Percentiles rank a stretch among this genome's conserved stretches.
phyloP scores from a whole-genome alignment of 1,140 invertebrate species.

The Coelopa frigida region DNA sequence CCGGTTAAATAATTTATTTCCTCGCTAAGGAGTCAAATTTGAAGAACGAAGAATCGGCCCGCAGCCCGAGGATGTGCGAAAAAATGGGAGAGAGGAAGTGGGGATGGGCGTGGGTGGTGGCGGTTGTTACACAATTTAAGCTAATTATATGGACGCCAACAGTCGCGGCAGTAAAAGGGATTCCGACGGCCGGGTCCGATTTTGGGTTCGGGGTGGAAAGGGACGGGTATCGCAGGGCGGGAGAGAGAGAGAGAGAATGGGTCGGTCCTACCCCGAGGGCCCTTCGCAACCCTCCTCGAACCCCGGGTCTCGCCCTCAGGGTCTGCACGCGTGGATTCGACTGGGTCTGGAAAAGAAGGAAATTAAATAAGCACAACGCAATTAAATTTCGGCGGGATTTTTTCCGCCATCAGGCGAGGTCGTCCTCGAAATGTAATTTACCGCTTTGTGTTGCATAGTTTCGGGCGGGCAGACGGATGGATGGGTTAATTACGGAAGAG shows the following conservation, averaged over 20 bases:
- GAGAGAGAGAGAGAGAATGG: no score
- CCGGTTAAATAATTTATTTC: no score
- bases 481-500: slow-evolving; percentile 11
- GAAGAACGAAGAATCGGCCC: neutral
- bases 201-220: slow-evolving; percentile 1
- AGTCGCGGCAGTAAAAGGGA: slow-evolving; percentile 7
- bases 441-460: neutral
- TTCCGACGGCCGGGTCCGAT: neutral
- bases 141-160: slow-evolving; percentile 7
- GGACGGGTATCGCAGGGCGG: no score
- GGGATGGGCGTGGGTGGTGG: neutral
- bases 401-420: neutral
- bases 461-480: slow-evolving; percentile 1
- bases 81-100: no score
- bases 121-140: neutral
- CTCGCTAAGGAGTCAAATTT: neutral
- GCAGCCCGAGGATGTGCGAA: no score
- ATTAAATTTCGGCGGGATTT: slow-evolving; percentile 9
- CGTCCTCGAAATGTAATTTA: neutral
- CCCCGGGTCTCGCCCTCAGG: no score
- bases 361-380: slow-evolving; percentile 7
- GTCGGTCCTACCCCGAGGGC: no score
- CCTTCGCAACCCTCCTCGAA: no score
- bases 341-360: neutral
- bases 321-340: no score